Base-by-base conservation (phyloP, 2,888 invertebrate species). In the Antheraea yamamai region DNA sequence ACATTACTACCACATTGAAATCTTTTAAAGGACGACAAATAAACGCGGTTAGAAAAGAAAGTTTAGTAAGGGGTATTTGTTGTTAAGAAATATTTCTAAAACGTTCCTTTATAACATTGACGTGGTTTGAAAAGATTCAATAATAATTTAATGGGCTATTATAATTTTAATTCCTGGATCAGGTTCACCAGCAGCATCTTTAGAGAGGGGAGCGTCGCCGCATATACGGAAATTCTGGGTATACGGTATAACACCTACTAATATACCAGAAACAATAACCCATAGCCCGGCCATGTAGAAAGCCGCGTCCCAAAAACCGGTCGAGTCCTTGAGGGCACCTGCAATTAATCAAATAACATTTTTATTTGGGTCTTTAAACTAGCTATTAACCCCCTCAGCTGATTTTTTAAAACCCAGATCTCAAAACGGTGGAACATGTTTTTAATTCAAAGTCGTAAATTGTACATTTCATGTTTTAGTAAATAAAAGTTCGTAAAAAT, bases 211-310 rank as follows among this genome's bases (percentile, higher is more conserved):
- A 83, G 96, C 96, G 89, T 87, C 85, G 12, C 94, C 94, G 75
- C 93, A 90, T n/a, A 97, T 95, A 72, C 95, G 95, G 81, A 96
- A 95, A 85, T 97, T 97, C 82, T 95, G 96, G 10, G 97, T 96
- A 83, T 92, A 96, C 0, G 97, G 96, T 79, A 97, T 96, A 4
- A 96, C 90, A 0, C 95, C 95, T 18, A 97, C 96, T 0, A 97
- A 89, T 0, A 97, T 80, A 52, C 98, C 98, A 51, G 98, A 97
- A 30, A 98, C 89, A 26, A 97, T 95, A 75, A 98, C 97, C 96
- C 97, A 98, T 72, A 97, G 92, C 23, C 98, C 98, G 58, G 98
- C 97, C 79, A 97, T 95, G 88, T 97, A 97, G 91, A 98, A 98
- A 0, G 98, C 96, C 77, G 97, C 95, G 81, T 97, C 97, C 97